Evolutionary conservation across 2,797 vertebrate genomes (phyloP).

Genomic region (Pseudomugil tenellus): DNA sequence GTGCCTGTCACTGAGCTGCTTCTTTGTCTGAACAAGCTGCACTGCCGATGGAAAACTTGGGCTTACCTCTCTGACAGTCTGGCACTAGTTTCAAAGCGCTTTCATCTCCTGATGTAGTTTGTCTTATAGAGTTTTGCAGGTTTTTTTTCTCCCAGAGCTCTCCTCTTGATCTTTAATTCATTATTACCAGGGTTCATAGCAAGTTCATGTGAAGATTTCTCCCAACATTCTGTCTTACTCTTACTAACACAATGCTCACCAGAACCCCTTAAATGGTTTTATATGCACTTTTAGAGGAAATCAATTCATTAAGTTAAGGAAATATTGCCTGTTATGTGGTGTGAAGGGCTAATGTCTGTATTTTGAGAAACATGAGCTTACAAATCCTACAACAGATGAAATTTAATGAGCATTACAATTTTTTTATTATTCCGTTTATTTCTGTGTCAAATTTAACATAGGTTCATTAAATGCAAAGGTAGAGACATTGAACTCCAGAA

Average conservation of each 20-base stretch:
- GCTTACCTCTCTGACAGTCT: constrained; percentile 67
- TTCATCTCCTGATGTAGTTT: constrained; percentile 67
- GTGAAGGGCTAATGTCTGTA: constrained; percentile 2
- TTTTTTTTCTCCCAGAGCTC: constrained; percentile 52
- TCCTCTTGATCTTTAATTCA: constrained; percentile 82
- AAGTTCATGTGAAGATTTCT: constrained; percentile 59
- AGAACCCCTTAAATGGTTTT: constrained; percentile 18
- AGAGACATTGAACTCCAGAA: neutral
- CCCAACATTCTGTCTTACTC: constrained; percentile 24
- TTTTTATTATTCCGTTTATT: neutral
- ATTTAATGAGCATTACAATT: neutral
- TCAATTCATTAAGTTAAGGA: constrained; percentile 20
- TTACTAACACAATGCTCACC: constrained; percentile 19
- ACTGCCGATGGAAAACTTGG: constrained; percentile 33
- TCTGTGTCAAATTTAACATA: neutral
- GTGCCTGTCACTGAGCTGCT: constrained; percentile 15
- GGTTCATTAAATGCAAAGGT: neutral
- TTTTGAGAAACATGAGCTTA: neutral
- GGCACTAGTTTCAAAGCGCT: constrained; percentile 51
- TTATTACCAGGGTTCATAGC: constrained; percentile 66
- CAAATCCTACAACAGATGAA: neutral
- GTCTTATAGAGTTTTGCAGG: constrained; percentile 63
- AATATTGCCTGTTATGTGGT: neutral
- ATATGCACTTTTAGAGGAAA: constrained; percentile 13
- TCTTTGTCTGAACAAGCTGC: constrained; percentile 25